Evolutionary conservation across 2,888 invertebrate genomes (phyloP).

Genomic region (Agrotis puta): DNA sequence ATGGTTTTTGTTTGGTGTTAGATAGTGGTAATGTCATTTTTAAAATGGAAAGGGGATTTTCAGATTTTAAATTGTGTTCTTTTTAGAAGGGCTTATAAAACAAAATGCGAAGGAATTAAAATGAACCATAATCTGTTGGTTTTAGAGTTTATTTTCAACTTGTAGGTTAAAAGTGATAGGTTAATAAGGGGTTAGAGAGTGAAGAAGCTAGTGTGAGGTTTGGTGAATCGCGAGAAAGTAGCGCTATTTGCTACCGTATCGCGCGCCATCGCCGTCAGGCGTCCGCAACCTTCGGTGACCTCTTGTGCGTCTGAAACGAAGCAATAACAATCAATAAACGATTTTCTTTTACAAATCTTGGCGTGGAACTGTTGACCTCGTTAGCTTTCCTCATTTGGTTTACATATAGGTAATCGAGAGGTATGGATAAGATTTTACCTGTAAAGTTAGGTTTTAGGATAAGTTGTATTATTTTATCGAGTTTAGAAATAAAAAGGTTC

Average conservation of each 20-base stretch:
- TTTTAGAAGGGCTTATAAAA: slow-evolving; percentile 66
- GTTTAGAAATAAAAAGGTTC: neutral
- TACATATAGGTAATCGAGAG: neutral
- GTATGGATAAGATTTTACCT: no score
- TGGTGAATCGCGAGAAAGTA: slow-evolving; percentile 88
- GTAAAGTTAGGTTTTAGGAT: no score
- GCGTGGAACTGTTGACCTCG: neutral
- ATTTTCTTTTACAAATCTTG: slow-evolving; percentile 10
- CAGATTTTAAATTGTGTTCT: slow-evolving; percentile 77
- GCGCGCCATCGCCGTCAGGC: slow-evolving; percentile 86
- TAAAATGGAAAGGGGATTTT: slow-evolving; percentile 74
- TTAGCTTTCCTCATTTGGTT: neutral
- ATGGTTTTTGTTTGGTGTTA: slow-evolving; percentile 57
- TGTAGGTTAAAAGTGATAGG: slow-evolving; percentile 52
- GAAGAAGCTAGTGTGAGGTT: slow-evolving; percentile 86
- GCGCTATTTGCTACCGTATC: slow-evolving; percentile 90
- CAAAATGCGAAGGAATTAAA: slow-evolving; percentile 16
- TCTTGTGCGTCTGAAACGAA: slow-evolving; percentile 43
- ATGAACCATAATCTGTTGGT: slow-evolving; percentile 16
- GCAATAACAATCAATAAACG: slow-evolving; percentile 35
- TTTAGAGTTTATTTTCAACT: slow-evolving; percentile 65
- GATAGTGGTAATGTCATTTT: slow-evolving; percentile 69
- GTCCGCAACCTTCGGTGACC: slow-evolving; percentile 71
- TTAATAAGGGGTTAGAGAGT: slow-evolving; percentile 52
- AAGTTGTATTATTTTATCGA: neutral